These are phyloP conservation scores for Latheticus oryzae DNA, from an alignment of 2,888 invertebrate species.

Conservation along the genomic window DNA sequence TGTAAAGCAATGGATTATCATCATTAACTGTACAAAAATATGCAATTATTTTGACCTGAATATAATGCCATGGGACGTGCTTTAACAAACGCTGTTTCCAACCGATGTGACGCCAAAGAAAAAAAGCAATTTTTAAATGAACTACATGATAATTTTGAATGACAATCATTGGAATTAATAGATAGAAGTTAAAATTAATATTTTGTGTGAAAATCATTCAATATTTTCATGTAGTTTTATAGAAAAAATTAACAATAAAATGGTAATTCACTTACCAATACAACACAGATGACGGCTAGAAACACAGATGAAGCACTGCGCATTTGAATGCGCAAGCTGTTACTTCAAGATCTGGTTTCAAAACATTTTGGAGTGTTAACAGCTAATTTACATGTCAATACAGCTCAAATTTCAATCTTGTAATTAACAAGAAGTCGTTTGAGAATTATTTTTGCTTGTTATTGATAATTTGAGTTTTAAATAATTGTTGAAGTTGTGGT, in stretches of 20 bases:
- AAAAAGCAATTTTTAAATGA: conserved; percentile 60
- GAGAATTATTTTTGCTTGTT: no score
- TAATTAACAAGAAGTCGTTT: not conserved
- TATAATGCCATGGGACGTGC: conserved; percentile 40
- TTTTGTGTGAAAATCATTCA: conserved; percentile 49
- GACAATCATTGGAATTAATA: conserved; percentile 55
- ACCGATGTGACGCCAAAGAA: conserved; percentile 61
- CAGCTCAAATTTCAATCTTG: not conserved
- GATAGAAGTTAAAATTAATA: conserved; percentile 38
- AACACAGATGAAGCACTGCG: conserved; percentile 64
- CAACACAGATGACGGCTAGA: conserved; percentile 70
- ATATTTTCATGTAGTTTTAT: conserved; percentile 58
- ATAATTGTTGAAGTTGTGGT: not conserved
- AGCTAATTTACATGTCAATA: conserved; percentile 3
- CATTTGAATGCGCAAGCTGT: conserved; percentile 61
- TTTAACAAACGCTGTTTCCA: conserved; percentile 45
- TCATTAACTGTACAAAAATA: conserved; percentile 1
- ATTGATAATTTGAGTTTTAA: not conserved
- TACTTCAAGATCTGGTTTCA: conserved; percentile 10
- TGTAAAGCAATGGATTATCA: not conserved
- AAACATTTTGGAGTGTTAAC: no score
- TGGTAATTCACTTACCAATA: conserved; percentile 67
- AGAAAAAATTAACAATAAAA: conserved; percentile 57
- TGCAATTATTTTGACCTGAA: conserved; percentile 54
- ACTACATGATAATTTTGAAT: conserved; percentile 57